Percentiles rank a stretch among this genome's conserved stretches.
Conservation (phyloP, 1,140 invertebrate species). For the Panagrolaimus sp. region DNA sequence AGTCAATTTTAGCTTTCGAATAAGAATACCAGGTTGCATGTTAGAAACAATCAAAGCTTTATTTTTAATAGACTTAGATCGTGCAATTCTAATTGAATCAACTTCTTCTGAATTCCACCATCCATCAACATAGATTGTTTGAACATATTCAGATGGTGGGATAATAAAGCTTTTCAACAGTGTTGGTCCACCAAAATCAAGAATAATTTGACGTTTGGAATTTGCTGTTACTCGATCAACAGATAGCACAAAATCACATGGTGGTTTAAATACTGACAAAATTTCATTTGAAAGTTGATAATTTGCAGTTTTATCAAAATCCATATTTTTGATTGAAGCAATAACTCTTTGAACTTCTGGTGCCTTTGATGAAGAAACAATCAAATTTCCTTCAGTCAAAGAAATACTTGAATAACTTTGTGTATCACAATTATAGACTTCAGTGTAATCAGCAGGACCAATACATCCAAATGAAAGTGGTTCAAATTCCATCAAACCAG, state of each 20-base stretch:
- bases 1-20: background rate
- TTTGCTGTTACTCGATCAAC: background rate
- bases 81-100: background rate
- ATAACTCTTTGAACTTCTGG: background rate
- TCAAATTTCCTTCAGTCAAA: background rate
- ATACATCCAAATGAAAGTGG: background rate
- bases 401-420: background rate
- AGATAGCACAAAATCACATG: background rate
- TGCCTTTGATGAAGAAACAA: background rate
- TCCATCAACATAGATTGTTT: background rate
- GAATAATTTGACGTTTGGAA: background rate
- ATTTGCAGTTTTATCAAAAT: too few relatives aligned
- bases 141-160: background rate
- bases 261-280: background rate
- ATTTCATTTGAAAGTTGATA: background rate
- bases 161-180: background rate
- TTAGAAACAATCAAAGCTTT: background rate
- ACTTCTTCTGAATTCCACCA: background rate
- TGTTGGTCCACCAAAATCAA: slow-evolving; percentile 6
- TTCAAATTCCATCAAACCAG: slow-evolving; percentile 4
- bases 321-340: background rate
- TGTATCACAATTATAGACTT: background rate
- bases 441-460: background rate
- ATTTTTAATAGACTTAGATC: background rate
- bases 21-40: background rate